Base-by-base conservation (phyloP, 2,113 vertebrate genomes). In the Dolichallabes microphthalmus region DNA sequence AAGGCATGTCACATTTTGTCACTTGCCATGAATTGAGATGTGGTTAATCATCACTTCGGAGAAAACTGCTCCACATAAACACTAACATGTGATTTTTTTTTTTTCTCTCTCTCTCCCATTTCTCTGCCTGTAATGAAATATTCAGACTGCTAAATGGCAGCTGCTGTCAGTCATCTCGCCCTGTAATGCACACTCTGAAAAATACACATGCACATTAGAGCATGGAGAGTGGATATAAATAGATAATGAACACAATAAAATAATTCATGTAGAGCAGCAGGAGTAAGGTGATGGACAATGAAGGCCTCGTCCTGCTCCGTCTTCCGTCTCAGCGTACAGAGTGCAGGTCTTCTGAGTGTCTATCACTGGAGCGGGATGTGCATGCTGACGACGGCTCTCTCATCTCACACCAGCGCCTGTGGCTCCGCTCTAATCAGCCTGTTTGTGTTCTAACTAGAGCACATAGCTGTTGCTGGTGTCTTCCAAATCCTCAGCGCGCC, bases 81-180 rank as follows among this genome's bases (percentile, higher is more conserved):
- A 75, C 73, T 35, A n/a, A n/a, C 25, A 30, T n/a, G 52, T 78
- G 74, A 35, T 66, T 77, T 83, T 50, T 64, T 7, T 63, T n/a
- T n/a, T n/a, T n/a, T n/a, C n/a, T n/a, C n/a, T n/a, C n/a, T 30
- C 73, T 58, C 82, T 45, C 61, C 7, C 75, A 79, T 80, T 85
- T 32, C 27, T 61, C 73, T 50, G 27, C 27, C 32, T 64, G 57
- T 86, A 64, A 83, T 73, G 60, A 63, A 77, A 76, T 52, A 80
- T 80, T 85, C 64, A 60, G 63, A 52, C 73, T 78, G 15, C 39
- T 52, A 68, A 86, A 82, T 83, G 64, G 52, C 55, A 79, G 63
- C 84, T 68, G 73, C 84, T 88, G 87, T 84, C 84, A 83, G 25
- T 86, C 80, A 88, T 35, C n/a, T 30, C 35, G 45, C n/a, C 30